Evolutionary conservation across 2,797 vertebrate species (phyloP).

Genomic region (Dermochelys coriacea): DNA sequence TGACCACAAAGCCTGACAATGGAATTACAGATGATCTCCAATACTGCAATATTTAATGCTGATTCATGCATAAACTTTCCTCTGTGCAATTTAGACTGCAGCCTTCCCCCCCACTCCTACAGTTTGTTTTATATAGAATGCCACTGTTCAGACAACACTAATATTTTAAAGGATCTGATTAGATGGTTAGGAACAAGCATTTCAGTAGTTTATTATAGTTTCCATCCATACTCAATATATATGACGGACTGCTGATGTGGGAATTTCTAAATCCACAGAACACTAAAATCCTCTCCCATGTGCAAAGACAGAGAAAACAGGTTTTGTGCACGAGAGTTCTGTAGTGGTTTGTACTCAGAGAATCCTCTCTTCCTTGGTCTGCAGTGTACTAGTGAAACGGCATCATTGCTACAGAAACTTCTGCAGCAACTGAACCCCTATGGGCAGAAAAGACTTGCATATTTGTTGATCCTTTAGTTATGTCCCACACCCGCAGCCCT

Average conservation of each 20-base stretch:
- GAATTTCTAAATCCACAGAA: background rate
- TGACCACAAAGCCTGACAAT: background rate
- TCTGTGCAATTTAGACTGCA: background rate
- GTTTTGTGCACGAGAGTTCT: background rate
- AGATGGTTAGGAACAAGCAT: background rate
- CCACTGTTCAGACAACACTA: background rate
- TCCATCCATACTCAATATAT: background rate
- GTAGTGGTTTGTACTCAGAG: background rate
- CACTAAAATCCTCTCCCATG: background rate
- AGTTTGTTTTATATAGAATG: conserved; percentile 1
- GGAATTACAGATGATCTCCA: conserved; percentile 48
- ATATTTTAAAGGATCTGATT: background rate
- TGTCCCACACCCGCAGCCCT: background rate
- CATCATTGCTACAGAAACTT: background rate
- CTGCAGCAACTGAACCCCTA: background rate
- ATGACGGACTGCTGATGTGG: background rate
- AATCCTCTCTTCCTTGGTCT: background rate
- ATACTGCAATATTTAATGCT: conserved; percentile 31
- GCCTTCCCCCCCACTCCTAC: background rate
- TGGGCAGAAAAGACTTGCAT: background rate
- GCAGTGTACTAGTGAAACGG: background rate
- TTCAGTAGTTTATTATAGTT: background rate
- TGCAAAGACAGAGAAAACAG: background rate
- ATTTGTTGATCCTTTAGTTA: background rate
- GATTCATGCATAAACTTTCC: background rate